Conservation (phyloP, 2,888 invertebrate species). For the Ectemnius continuus region DNA sequence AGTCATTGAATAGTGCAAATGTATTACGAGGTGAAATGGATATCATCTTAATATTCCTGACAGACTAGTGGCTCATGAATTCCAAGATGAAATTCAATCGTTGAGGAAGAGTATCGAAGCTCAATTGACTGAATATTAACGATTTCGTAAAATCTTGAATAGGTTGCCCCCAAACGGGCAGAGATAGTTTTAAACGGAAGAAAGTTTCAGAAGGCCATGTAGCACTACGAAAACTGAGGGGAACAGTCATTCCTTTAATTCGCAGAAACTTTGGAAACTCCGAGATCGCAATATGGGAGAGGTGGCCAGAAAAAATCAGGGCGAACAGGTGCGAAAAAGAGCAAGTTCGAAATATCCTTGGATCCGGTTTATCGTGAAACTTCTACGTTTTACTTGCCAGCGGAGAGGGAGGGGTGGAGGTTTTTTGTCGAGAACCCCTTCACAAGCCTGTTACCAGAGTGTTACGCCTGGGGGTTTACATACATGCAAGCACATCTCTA, state of each 20-base stretch:
- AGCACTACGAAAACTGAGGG: not conserved
- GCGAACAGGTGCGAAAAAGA: slow-evolving; percentile 40
- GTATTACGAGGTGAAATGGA: no score
- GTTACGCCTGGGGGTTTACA: not conserved
- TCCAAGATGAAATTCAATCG: not conserved
- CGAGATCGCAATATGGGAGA: slow-evolving; percentile 34
- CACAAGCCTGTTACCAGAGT: not conserved
- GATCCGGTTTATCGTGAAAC: slow-evolving; percentile 60
- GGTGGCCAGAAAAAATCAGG: slow-evolving; percentile 15
- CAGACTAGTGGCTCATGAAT: not conserved
- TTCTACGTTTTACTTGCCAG: slow-evolving; percentile 58
- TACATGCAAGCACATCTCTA: not conserved
- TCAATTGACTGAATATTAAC: not conserved
- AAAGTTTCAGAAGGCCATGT: not conserved
- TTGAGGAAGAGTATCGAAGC: not conserved
- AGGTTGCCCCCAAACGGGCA: not conserved
- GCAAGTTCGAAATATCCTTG: slow-evolving; percentile 24
- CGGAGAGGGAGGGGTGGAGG: slow-evolving; percentile 37
- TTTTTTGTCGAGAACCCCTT: slow-evolving; percentile 17
- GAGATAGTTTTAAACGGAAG: slow-evolving; percentile 5
- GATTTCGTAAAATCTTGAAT: not conserved
- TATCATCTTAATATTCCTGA: no score
- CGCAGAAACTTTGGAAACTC: slow-evolving; percentile 20
- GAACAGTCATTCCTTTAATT: slow-evolving; percentile 31
- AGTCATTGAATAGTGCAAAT: no score